A percentile compares a stretch with the other conserved stretches of the same genome.
These are phyloP conservation scores for Anorthoa munda DNA, from an alignment of 2,888 invertebrate genomes.

Conservation along the genomic window DNA sequence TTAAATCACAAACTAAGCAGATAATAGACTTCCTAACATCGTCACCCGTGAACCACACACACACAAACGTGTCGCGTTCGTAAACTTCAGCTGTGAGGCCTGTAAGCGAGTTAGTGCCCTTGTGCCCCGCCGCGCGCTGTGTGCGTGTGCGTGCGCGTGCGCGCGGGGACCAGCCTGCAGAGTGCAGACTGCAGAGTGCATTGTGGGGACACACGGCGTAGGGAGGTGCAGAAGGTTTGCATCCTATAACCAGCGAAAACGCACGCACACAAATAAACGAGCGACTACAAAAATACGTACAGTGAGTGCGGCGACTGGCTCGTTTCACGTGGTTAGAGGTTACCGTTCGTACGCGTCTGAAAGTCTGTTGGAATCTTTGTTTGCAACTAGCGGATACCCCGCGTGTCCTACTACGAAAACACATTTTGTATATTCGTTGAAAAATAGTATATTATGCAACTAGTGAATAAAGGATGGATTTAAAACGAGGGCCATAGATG, in stretches of 20 bases:
- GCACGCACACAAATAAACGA: background rate
- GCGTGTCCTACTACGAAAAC: too few relatives aligned
- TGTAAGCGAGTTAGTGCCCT: background rate
- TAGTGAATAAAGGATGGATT: too few relatives aligned
- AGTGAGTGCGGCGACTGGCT: background rate
- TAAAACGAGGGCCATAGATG: too few relatives aligned
- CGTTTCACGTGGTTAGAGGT: background rate
- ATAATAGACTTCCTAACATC: background rate
- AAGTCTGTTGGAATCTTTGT: too few relatives aligned
- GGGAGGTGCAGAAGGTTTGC: background rate
- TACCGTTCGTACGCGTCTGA: background rate
- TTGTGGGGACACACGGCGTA: background rate
- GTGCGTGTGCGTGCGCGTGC: slow-evolving; percentile 8
- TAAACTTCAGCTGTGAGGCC: background rate
- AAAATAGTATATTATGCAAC: too few relatives aligned
- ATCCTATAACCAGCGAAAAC: background rate
- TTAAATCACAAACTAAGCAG: background rate
- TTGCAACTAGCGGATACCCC: too few relatives aligned
- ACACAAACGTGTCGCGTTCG: background rate
- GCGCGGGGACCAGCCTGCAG: background rate
- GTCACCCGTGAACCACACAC: background rate
- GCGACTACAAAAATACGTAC: background rate
- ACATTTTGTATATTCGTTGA: too few relatives aligned
- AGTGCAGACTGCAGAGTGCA: background rate
- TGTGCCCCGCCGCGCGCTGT: background rate